Conservation (phyloP, 2,797 vertebrate species). For the Sus cebifrons region DNA sequence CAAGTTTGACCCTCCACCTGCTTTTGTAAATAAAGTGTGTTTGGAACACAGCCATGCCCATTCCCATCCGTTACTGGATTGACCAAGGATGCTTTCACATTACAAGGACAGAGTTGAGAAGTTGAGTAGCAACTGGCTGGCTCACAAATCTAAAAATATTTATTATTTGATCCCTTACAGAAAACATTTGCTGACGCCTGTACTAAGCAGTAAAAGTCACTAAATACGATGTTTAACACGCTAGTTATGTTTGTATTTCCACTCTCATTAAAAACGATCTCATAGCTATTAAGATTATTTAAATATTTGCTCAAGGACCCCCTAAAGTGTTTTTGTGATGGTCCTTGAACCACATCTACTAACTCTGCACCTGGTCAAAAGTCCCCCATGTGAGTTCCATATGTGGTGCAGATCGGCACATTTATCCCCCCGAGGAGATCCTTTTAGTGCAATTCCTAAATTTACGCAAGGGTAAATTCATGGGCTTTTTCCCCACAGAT, state of each 20-base stretch:
- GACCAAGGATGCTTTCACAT: neutral
- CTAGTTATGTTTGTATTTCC: neutral
- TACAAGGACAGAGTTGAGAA: neutral
- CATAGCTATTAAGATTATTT: neutral
- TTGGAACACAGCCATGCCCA: neutral
- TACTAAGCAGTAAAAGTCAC: neutral
- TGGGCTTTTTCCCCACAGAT: neutral
- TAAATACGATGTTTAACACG: neutral
- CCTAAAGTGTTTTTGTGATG: neutral
- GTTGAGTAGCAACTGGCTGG: neutral
- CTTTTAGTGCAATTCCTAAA: neutral
- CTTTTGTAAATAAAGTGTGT: slow-evolving; percentile 48
- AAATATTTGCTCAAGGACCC: neutral
- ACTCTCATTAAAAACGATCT: neutral
- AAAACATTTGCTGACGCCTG: neutral
- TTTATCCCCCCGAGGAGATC: neutral
- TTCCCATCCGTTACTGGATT: neutral
- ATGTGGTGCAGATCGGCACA: neutral
- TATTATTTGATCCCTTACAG: neutral
- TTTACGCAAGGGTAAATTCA: neutral
- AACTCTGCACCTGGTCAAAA: neutral
- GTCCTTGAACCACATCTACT: accelerated
- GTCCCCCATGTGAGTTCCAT: neutral
- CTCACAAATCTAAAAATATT: neutral
- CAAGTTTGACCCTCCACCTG: neutral